Conservation (phyloP, 2,888 invertebrate species). For the Aplocera efformata region DNA sequence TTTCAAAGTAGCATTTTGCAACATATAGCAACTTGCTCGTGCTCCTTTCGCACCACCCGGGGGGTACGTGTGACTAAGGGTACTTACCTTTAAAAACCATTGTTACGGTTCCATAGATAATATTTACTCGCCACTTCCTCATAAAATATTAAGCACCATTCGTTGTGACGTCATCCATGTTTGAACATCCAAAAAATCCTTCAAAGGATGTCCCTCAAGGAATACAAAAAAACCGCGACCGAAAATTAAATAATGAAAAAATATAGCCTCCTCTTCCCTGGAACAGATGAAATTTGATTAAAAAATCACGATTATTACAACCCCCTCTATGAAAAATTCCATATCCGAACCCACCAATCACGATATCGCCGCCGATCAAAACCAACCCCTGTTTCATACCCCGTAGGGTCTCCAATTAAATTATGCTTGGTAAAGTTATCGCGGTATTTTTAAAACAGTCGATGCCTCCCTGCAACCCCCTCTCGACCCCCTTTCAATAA, state of each 20-base stretch:
- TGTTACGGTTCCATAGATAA: too few relatives aligned
- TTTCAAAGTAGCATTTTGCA: too few relatives aligned
- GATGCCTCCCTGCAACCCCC: slow-evolving; percentile 60
- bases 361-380: slow-evolving; percentile 19
- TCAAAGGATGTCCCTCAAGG: slow-evolving; percentile 75
- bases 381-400: slow-evolving; percentile 24
- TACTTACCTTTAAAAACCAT: too few relatives aligned
- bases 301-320: slow-evolving; percentile 81
- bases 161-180: slow-evolving; percentile 45
- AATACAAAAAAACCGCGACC: slow-evolving; percentile 67
- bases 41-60: too few relatives aligned
- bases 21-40: too few relatives aligned
- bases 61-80: too few relatives aligned
- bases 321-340: slow-evolving; percentile 60
- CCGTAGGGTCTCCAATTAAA: slow-evolving; percentile 20
- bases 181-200: slow-evolving; percentile 64
- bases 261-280: slow-evolving; percentile 78
- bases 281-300: slow-evolving; percentile 81
- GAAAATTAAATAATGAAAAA: slow-evolving; percentile 81
- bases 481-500: slow-evolving; percentile 75
- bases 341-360: slow-evolving; percentile 29
- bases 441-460: slow-evolving; percentile 64
- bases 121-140: too few relatives aligned
- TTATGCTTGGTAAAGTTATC: slow-evolving; percentile 33
- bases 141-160: background rate